Conservation (phyloP, 2,113 vertebrate species). For the Bolborhynchus lineola region DNA sequence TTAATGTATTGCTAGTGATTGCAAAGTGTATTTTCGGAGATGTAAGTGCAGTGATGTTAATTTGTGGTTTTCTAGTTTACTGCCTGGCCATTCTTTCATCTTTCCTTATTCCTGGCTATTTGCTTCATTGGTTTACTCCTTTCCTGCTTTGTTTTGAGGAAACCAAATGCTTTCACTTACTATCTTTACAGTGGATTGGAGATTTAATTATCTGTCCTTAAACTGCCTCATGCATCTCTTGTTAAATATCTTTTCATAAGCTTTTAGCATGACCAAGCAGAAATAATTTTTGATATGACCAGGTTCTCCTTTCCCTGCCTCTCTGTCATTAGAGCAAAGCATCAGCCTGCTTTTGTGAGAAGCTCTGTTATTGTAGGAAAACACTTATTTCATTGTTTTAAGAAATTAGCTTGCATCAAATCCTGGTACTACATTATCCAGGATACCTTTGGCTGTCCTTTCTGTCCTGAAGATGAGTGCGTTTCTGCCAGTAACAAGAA, state of each 20-base stretch:
- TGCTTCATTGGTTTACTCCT: neutral
- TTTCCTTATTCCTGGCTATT: neutral
- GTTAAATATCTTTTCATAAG: neutral
- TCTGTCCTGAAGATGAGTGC: neutral
- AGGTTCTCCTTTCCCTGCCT: neutral
- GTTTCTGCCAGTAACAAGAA: neutral
- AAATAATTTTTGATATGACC: neutral
- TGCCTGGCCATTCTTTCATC: neutral
- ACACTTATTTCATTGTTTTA: neutral
- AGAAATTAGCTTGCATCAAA: neutral
- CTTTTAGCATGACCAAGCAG: neutral
- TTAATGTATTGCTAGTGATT: neutral
- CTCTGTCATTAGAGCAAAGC: neutral
- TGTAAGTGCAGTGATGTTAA: neutral
- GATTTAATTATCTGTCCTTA: neutral
- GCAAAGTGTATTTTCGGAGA: neutral
- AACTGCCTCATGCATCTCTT: neutral
- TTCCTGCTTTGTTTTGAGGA: neutral
- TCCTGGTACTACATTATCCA: neutral
- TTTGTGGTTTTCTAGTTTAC: neutral
- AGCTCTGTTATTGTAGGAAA: neutral
- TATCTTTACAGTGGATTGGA: neutral
- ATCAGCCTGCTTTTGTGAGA: neutral
- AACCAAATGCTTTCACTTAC: neutral
- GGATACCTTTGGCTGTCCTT: neutral